Base-by-base conservation (phyloP, 2,888 invertebrate genomes). In the Onchidella celtica region DNA sequence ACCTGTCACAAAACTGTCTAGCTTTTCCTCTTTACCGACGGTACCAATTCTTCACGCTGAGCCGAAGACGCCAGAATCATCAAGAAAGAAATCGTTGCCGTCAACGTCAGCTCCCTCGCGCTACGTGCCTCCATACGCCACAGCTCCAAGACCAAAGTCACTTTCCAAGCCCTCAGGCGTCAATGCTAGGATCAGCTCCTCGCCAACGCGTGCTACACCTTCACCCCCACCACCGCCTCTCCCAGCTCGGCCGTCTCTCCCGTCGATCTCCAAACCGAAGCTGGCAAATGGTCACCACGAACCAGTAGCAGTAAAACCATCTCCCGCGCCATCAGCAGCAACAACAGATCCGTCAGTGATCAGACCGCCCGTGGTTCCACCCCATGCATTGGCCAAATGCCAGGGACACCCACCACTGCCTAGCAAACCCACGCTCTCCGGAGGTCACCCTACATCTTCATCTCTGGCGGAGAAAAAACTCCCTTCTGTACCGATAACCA, bases 191-290 rank as follows among this genome's bases (percentile, higher is more conserved):
- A n/a, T n/a, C n/a, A 47, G 47, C 47, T 17, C 47, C 17, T 59
- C 61, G 0, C 36, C 72, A 0, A 59, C 63, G 21, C 34, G 29
- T 29, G 6, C 9, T 9, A 27, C 68, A 47, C 47, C 65, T 40
- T 27, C 27, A n/a, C 65, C 75, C 17, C 75, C 78, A 57, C 75
- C 63, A 11, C 77, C 77, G 14, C 77, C 69, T 2, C 38, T 59
- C 17, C 69, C 59, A 0, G 55, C 29, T 55, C 34, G 38, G 32
- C 61, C 78, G 40, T 40, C 24, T 65, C n/a, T 65, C n/a, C 17
- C 75, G 1, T 0, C 40, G n/a, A 1, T 6, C 0, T 59, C 11
- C 73, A 36, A 73, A 59, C 11, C 59, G 3, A 73, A 24, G 9
- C 38, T 36, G 29, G 24, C 14, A 11, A 59, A 73, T 36, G 61